Evolutionary conservation across 2,797 vertebrate species (phyloP).

Genomic region (Chanos chanos): DNA sequence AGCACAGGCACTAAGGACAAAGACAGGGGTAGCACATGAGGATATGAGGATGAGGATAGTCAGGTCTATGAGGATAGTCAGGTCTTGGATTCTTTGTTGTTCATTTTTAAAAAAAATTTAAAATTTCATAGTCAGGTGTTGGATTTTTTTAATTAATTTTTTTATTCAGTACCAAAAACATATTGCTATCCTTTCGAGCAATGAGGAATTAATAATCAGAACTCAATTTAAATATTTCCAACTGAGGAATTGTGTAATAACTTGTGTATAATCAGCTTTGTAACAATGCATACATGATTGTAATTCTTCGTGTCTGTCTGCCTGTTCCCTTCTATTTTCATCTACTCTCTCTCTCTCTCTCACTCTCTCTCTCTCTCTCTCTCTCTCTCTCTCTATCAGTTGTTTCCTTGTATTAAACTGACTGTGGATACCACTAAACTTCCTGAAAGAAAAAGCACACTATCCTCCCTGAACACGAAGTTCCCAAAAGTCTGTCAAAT

Average conservation of each 20-base stretch:
- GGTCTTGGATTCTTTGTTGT: too few relatives aligned
- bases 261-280: background rate
- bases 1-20: too few relatives aligned
- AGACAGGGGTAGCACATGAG: too few relatives aligned
- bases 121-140: too few relatives aligned
- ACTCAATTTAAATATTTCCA: too few relatives aligned
- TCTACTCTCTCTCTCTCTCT: background rate
- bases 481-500: conserved; percentile 40
- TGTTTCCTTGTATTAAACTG: conserved; percentile 48
- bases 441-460: conserved; percentile 47
- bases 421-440: conserved; percentile 56
- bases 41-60: too few relatives aligned
- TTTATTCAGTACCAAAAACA: too few relatives aligned
- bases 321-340: background rate
- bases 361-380: background rate
- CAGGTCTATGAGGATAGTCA: too few relatives aligned
- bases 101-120: too few relatives aligned
- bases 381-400: conserved; percentile 43
- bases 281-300: background rate
- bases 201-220: too few relatives aligned
- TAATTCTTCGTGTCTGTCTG: background rate
- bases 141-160: too few relatives aligned
- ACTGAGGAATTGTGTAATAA: background rate
- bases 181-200: too few relatives aligned
- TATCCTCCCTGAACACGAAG: conserved; percentile 45